Conservation (phyloP, 2,888 invertebrate species). For the Nephrotoma flavescens region DNA sequence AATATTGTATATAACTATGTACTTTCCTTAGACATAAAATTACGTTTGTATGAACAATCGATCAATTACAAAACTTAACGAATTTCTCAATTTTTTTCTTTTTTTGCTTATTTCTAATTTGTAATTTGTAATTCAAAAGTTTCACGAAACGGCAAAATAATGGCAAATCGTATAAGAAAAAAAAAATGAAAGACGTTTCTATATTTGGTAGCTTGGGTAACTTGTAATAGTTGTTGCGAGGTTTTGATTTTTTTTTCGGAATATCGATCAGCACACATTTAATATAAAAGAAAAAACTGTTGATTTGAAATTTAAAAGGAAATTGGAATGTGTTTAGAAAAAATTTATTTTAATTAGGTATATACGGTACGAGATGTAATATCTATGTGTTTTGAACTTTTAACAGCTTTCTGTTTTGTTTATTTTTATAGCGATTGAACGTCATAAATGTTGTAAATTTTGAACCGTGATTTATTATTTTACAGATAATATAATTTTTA, state of each 20-base stretch:
- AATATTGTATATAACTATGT: neutral
- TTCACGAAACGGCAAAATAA: neutral
- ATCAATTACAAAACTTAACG: neutral
- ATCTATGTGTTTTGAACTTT: neutral
- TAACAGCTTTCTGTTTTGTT: neutral
- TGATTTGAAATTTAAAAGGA: neutral
- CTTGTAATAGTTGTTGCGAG: neutral
- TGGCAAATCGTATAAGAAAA: neutral
- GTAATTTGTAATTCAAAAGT: neutral
- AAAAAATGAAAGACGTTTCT: neutral
- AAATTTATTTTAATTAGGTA: neutral
- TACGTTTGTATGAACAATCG: neutral
- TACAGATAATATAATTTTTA: too few species aligned
- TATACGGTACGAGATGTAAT: neutral
- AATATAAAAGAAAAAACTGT: neutral
- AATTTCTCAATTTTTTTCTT: neutral
- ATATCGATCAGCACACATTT: neutral
- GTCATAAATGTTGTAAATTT: too few species aligned
- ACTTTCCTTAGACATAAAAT: neutral
- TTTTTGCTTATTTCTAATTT: neutral
- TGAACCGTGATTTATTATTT: too few species aligned
- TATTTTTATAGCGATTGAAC: too few species aligned
- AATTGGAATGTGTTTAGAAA: neutral
- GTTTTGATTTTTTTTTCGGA: neutral
- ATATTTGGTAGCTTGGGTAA: neutral